Percentiles rank a stretch among this genome's conserved stretches.
Conservation (phyloP, 2,113 vertebrate genomes). For the Osmerus mordax region DNA sequence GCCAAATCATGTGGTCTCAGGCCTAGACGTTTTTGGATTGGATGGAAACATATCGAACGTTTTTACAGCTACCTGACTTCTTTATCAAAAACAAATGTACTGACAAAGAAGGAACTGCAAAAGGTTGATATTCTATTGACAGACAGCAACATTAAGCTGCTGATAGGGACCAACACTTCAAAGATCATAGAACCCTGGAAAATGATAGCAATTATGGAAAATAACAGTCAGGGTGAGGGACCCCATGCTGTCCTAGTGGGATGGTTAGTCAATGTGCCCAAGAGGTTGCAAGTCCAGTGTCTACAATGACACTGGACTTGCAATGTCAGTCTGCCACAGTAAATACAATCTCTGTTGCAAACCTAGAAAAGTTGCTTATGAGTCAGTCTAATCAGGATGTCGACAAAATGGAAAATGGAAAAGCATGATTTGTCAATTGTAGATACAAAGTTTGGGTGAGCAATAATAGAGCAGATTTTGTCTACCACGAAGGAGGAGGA, state of each 20-base stretch:
- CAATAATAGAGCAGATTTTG: too few relatives aligned
- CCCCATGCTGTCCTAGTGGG: background rate
- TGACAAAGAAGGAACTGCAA: background rate
- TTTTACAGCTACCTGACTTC: constrained; percentile 4
- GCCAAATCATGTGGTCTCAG: constrained; percentile 5
- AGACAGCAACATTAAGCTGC: background rate
- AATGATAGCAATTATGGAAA: background rate
- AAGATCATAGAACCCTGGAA: constrained; percentile 19
- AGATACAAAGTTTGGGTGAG: background rate
- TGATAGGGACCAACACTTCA: constrained; percentile 20
- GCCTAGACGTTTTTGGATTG: constrained; percentile 4
- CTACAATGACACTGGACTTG: too few relatives aligned
- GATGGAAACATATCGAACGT: background rate
- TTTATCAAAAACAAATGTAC: constrained; percentile 10
- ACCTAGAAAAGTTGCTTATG: background rate
- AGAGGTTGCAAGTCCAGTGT: background rate
- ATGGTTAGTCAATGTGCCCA: background rate
- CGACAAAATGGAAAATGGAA: constrained; percentile 1
- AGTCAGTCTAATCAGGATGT: background rate
- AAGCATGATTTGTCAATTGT: background rate
- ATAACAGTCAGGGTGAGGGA: constrained; percentile 4
- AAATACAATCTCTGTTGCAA: background rate
- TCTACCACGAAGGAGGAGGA: too few relatives aligned
- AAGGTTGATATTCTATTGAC: background rate
- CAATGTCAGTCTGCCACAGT: background rate